Evolutionary conservation across 2,113 vertebrate genomes (phyloP).

Genomic region (Ornithorhynchus anatinus): DNA sequence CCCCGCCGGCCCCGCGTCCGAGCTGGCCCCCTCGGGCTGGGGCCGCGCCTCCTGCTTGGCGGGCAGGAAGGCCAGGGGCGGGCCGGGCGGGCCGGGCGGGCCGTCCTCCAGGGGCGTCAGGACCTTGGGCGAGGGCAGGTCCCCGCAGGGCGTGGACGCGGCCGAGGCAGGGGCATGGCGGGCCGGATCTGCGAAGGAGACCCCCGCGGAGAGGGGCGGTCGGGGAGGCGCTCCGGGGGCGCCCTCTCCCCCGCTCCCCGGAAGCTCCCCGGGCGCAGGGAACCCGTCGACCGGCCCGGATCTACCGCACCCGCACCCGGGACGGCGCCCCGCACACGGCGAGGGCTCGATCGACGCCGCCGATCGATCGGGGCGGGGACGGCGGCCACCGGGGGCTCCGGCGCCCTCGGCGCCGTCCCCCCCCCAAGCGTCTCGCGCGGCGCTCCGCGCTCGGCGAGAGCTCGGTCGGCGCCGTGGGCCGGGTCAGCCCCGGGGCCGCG

Average conservation of each 20-base stretch:
- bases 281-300: too few relatives aligned
- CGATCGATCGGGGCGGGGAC: too few relatives aligned
- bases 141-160: conserved; percentile 76
- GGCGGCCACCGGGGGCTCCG: too few relatives aligned
- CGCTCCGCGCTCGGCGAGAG: too few relatives aligned
- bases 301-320: too few relatives aligned
- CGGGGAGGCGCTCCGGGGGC: too few relatives aligned
- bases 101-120: conserved; percentile 63
- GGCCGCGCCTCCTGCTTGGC: conserved; percentile 75
- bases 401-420: too few relatives aligned
- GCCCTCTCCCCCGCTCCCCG: not conserved
- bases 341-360: too few relatives aligned
- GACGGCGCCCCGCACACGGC: too few relatives aligned
- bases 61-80: conserved; percentile 52
- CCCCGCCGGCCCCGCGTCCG: conserved; percentile 65
- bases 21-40: conserved; percentile 87
- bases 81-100: conserved; percentile 73
- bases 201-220: not conserved
- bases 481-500: too few relatives aligned
- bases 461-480: too few relatives aligned
- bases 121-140: conserved; percentile 71
- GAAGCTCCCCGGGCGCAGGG: not conserved
- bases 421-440: too few relatives aligned
- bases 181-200: conserved; percentile 56
- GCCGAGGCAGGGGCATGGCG: conserved; percentile 68